Percentiles rank a stretch among this genome's conserved stretches.
Evolutionary conservation across 2,888 invertebrate genomes (phyloP).

Genomic region (Uloborus plumipes): DNA sequence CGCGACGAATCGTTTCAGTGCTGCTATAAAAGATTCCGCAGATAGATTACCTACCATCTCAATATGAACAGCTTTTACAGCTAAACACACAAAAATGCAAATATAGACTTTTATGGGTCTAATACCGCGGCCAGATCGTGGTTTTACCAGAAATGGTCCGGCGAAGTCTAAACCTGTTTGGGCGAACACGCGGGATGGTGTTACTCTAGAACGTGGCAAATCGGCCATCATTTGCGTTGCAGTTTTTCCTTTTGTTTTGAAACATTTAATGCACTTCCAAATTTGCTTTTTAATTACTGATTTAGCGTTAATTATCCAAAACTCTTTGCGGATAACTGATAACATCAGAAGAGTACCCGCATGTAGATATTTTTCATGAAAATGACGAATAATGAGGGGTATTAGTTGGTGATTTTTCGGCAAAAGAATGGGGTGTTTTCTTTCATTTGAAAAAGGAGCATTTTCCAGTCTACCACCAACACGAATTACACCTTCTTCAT

Average conservation of each 20-base stretch:
- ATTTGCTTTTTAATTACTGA: neutral
- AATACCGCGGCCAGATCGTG: no score
- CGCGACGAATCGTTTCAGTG: no score
- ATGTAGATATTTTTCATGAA: neutral
- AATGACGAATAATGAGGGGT: neutral
- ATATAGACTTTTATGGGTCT: no score
- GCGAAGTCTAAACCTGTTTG: no score
- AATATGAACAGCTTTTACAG: no score
- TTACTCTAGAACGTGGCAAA: neutral
- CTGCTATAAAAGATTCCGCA: no score
- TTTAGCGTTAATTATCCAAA: neutral
- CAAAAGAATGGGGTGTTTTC: neutral
- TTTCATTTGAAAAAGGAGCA: neutral
- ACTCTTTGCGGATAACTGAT: neutral
- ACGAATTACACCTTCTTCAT: neutral
- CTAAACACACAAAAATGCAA: no score
- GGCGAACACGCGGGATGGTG: neutral
- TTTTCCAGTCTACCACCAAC: slow-evolving; percentile 5
- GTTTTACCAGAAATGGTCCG: neutral
- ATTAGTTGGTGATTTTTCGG: neutral
- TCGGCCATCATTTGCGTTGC: neutral
- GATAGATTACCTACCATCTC: no score
- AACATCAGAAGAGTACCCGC: neutral
- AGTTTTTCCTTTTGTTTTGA: neutral
- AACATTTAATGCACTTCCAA: slow-evolving; percentile 1